These are phyloP conservation scores for Clitarchus hookeri DNA, from an alignment of 2,888 invertebrate genomes.

Conservation along the genomic window DNA sequence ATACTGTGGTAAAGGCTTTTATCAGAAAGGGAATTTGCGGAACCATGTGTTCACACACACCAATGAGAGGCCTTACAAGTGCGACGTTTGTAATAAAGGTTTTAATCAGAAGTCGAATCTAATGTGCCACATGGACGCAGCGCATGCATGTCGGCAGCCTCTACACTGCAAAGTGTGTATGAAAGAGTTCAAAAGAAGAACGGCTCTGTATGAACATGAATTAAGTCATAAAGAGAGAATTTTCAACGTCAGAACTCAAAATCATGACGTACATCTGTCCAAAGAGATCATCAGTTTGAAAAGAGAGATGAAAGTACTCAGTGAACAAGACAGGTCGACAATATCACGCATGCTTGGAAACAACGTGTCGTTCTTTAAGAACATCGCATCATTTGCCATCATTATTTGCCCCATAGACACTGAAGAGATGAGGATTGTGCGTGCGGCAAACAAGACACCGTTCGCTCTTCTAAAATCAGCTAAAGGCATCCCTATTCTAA, in stretches of 20 bases:
- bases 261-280: not conserved
- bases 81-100: not conserved
- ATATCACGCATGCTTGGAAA: not conserved
- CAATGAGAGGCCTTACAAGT: not conserved
- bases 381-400: not conserved
- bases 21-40: conserved; percentile 78
- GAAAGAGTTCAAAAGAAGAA: conserved; percentile 9
- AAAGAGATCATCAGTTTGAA: not conserved
- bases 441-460: not conserved
- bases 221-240: not conserved
- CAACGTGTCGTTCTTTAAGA: not conserved
- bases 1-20: conserved; percentile 76
- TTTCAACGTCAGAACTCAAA: not conserved
- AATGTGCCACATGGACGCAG: conserved; percentile 62
- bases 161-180: not conserved
- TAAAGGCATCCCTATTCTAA: not conserved
- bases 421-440: conserved; percentile 14
- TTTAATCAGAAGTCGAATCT: conserved; percentile 67
- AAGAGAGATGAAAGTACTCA: not conserved
- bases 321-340: not conserved
- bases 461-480: not conserved
- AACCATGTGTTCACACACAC: conserved; percentile 80
- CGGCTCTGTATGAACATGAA: not conserved
- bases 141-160: conserved; percentile 54
- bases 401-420: conserved; percentile 5